A percentile compares a stretch with the other conserved stretches of the same genome.
Conservation (phyloP, 2,797 vertebrate species). For the Synaphobranchus kaupii region DNA sequence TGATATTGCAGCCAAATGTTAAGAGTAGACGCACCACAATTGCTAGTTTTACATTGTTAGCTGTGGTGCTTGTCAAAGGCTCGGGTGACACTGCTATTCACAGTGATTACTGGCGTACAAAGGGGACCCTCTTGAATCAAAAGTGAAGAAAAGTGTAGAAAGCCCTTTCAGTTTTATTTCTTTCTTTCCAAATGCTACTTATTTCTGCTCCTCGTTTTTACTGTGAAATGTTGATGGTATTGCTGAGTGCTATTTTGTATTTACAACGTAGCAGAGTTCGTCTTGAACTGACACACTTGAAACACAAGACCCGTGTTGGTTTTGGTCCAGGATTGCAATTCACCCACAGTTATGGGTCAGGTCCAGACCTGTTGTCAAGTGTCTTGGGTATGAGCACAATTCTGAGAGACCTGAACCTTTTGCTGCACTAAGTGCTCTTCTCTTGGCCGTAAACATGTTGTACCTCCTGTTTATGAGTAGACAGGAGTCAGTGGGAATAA, state of each 20-base stretch:
- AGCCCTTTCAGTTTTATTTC: neutral
- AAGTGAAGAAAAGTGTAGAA: neutral
- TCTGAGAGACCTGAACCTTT: too few relatives aligned
- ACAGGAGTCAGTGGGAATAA: too few relatives aligned
- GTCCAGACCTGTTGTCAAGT: neutral
- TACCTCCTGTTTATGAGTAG: neutral
- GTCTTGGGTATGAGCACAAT: too few relatives aligned
- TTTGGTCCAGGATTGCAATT: neutral
- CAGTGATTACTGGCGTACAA: neutral
- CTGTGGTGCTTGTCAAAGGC: neutral
- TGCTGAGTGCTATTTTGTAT: neutral
- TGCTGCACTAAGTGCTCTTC: too few relatives aligned
- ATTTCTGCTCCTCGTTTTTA: neutral
- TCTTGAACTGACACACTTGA: neutral
- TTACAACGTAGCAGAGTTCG: neutral
- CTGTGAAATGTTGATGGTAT: neutral
- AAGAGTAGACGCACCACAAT: neutral
- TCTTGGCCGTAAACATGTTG: neutral
- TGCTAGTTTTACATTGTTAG: neutral
- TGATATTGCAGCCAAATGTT: neutral
- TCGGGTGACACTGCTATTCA: neutral
- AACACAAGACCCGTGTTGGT: neutral
- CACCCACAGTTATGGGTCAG: neutral
- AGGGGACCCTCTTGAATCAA: neutral
- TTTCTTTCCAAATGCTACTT: neutral